Base-by-base conservation (phyloP, 2,797 vertebrate genomes). In the Lagorchestes hirsutus region DNA sequence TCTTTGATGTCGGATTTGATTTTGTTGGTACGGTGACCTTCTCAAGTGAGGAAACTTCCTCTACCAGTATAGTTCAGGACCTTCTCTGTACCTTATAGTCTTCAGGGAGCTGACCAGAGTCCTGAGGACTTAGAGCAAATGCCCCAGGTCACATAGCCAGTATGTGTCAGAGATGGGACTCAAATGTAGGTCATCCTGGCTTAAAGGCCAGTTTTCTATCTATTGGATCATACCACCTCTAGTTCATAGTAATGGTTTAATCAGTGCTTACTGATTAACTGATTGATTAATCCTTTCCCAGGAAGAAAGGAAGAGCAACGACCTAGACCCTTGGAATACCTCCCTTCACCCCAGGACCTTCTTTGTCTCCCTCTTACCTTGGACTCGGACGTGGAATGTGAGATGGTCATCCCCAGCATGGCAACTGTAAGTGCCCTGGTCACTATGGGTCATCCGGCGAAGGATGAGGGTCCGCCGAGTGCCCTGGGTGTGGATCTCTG, bases 381-480 rank as follows among this genome's bases (percentile, higher is more conserved):
- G 99, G 97, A 99, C 99, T 97, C 99, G 99, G 97, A 99, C 99
- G 95, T 99, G 99, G 99, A 99, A 99, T 99, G 99, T 99, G 98
- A 99, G 95, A 98, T 97, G 99, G 98, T 99, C 99, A 0, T 98
- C 98, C 96, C 98, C 98, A 0, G 99, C 99, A 98, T 99, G 99
- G 97, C 99, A 99, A 92, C 98, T 99, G 92, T 99, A 99, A 95
- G 98, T 99, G 97, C 99, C 99, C 98, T 99, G 99, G 90, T 99
- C 99, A 95, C 98, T 98, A 96, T 98, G 98, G 90, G 99, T 99
- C 96, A 99, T 99, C 16, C 94, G 98, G 95, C 98, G 99, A 97
- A 99, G 94, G 74, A 99, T 91, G 95, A 99, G 99, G 97, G 99
- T 99, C 93, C 99, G 99, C 55, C 99, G 99, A 54, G 98, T 99